Base-by-base conservation (phyloP, 2,888 invertebrate genomes). In the Hyposoter dolosus region DNA sequence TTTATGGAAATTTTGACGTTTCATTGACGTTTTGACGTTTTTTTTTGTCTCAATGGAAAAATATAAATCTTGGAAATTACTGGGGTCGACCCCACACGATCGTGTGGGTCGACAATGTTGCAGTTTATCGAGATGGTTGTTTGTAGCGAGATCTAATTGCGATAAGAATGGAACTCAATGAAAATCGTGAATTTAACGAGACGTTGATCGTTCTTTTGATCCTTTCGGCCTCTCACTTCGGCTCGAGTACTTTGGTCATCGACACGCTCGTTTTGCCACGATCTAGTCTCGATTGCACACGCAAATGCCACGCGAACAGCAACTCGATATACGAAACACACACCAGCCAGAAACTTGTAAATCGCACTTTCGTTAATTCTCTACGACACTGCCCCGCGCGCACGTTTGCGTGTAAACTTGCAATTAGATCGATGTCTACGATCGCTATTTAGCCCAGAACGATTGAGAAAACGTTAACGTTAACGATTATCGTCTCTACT, bases 391-490 rank as follows among this genome's bases (percentile, higher is more conserved):
- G 23, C 43, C 43, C 66, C 10, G 69, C 32, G 9, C 32, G 9
- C 50, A 43, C 43, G 71, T 56, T 81, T 75, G 85, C 84, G 86
- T 87, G 88, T 88, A 82, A 84, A 71, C 76, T 88, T 88, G 83
- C 88, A 89, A 89, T 89, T 88, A 88, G 87, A 87, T 79, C 88
- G 84, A 76, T 77, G 68, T 74, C 87, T 75, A 82, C 68, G 74
- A 85, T 82, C 74, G 74, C 74, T 80, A 75, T 82, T 79, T 56
- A 56, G 56, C 69, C 28, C 23, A 15, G 4, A 50, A 50, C 32
- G 40, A 63, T 35, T 19, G 66, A 77, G 63, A 43, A 68, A 77
- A 45, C 83, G 84, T 87, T 85, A 77, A 45, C 83, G 84, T 87
- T 85, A 85, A 82, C 84, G 88, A 80, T 85, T 79, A 88, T 81